These are phyloP conservation scores for Saimiri boliviensis DNA, from an alignment of 2,113 vertebrate genomes.

Conservation along the genomic window DNA sequence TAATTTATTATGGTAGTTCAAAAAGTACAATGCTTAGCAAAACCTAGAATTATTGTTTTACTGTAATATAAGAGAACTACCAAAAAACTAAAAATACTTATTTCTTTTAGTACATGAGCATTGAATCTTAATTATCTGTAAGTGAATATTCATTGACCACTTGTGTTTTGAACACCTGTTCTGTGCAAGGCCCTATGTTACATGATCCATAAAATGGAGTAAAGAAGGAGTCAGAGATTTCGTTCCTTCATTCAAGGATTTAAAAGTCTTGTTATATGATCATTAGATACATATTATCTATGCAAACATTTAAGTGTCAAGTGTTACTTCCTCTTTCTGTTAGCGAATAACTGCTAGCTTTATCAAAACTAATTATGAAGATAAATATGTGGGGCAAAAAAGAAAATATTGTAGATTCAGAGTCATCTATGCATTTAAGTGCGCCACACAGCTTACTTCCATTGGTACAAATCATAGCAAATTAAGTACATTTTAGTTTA, in stretches of 20 bases:
- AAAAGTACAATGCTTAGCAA: slow-evolving; percentile 20
- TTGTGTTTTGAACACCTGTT: slow-evolving; percentile 15
- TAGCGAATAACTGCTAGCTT: not conserved
- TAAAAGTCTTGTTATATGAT: not conserved
- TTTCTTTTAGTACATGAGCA: not conserved
- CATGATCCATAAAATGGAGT: not conserved
- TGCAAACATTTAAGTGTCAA: not conserved
- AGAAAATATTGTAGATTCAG: not conserved
- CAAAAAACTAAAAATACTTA: slow-evolving; percentile 11
- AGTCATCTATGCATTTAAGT: not conserved
- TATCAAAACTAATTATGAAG: not conserved
- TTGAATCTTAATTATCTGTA: not conserved
- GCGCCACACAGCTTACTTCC: not conserved
- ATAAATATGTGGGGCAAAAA: not conserved
- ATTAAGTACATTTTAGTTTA: not conserved
- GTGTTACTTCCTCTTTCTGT: not conserved
- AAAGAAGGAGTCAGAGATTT: not conserved
- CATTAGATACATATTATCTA: not conserved
- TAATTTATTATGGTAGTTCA: not conserved
- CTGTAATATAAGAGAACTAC: slow-evolving; percentile 11
- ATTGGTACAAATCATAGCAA: not conserved
- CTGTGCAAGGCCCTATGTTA: not conserved
- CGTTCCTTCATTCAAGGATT: not conserved
- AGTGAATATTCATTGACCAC: slow-evolving; percentile 35
- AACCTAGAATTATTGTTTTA: not conserved